These are phyloP conservation scores for Phortica okadai DNA, from an alignment of 2,888 invertebrate species.

Conservation along the genomic window DNA sequence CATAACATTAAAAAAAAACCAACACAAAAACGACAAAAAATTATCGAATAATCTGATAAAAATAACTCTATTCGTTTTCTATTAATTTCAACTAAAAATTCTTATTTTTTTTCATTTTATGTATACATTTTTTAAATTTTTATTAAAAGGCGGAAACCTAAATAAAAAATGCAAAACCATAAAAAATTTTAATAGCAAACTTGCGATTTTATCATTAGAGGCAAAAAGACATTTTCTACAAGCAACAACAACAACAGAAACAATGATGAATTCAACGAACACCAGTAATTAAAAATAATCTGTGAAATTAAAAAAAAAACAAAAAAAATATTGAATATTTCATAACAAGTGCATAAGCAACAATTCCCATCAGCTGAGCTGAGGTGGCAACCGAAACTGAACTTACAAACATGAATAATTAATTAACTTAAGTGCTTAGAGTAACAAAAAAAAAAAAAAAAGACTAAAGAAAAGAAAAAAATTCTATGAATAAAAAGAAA, in stretches of 20 bases:
- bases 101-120: too few relatives aligned
- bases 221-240: too few relatives aligned
- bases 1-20: neutral
- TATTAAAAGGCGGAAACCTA: too few relatives aligned
- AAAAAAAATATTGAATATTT: neutral
- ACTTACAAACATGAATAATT: slow-evolving; percentile 33
- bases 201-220: too few relatives aligned
- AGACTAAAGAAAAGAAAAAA: neutral
- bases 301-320: neutral
- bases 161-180: too few relatives aligned
- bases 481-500: neutral
- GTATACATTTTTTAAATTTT: too few relatives aligned
- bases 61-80: too few relatives aligned
- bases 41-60: too few relatives aligned
- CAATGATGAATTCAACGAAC: too few relatives aligned
- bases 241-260: too few relatives aligned
- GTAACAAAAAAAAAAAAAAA: neutral
- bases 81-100: too few relatives aligned
- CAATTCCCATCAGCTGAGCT: neutral
- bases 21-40: neutral
- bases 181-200: too few relatives aligned
- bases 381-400: neutral
- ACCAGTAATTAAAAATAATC: slow-evolving; percentile 9
- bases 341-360: slow-evolving; percentile 14
- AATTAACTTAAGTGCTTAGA: slow-evolving; percentile 27